phyloP scores from a whole-genome alignment of 2,113 vertebrate species.

The Apodemus speciosus region DNA sequence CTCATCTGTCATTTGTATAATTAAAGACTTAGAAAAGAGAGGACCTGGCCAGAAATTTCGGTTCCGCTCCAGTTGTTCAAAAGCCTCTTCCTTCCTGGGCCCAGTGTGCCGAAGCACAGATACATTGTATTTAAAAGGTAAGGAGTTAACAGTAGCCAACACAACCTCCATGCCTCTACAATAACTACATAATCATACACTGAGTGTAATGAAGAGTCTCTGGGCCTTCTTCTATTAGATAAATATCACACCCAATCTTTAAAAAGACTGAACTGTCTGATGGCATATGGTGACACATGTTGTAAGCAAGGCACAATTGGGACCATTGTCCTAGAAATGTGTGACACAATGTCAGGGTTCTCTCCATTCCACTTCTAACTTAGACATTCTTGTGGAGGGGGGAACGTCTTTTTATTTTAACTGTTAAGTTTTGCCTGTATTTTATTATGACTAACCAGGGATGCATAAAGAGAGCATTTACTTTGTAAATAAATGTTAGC shows the following conservation, averaged over 20 bases:
- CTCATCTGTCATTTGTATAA: background rate
- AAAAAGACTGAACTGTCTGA: conserved; percentile 25
- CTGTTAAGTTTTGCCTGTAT: conserved; percentile 54
- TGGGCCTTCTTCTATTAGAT: conserved; percentile 4
- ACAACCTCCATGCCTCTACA: background rate
- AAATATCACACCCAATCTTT: conserved; percentile 32
- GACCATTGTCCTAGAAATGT: conserved; percentile 34
- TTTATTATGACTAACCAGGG: conserved; percentile 54
- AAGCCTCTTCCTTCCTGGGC: conserved; percentile 58
- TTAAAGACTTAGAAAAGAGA: background rate
- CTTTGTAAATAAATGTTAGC: conserved; percentile 71
- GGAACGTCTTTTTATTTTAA: background rate
- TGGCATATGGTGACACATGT: background rate
- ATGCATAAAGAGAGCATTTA: conserved; percentile 56
- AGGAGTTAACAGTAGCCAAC: conserved; percentile 7
- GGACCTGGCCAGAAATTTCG: conserved; percentile 37
- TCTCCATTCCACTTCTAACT: conserved; percentile 25
- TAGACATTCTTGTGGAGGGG: background rate
- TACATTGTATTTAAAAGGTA: conserved; percentile 44
- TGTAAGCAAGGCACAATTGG: background rate
- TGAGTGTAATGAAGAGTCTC: background rate
- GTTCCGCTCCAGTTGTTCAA: conserved; percentile 32
- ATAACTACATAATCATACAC: background rate
- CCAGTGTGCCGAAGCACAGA: background rate
- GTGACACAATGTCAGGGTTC: conserved; percentile 13